phyloP scores from a whole-genome alignment of 2,797 vertebrate genomes.

The Pseudomugil gertrudae region DNA sequence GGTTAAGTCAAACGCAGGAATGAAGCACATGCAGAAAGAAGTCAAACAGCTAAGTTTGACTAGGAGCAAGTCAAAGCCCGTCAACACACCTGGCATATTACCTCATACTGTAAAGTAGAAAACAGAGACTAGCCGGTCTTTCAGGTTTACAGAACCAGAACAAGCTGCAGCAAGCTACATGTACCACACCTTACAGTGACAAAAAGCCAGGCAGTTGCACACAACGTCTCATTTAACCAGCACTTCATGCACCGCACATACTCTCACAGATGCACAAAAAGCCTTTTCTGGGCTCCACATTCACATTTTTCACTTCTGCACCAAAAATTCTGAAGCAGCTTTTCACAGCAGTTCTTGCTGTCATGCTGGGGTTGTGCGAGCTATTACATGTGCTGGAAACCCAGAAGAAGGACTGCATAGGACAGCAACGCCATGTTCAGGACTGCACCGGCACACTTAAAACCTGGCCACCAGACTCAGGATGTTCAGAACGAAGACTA shows the following conservation, averaged over 20 bases:
- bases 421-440: too few species aligned
- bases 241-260: neutral
- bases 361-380: too few species aligned
- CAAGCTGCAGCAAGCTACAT: neutral
- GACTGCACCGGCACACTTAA: too few species aligned
- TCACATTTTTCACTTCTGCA: too few species aligned
- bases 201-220: neutral
- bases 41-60: neutral
- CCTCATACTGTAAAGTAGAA: conserved; percentile 32
- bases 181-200: conserved; percentile 28
- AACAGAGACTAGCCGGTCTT: conserved; percentile 48
- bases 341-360: too few species aligned
- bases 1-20: neutral
- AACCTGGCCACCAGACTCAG: too few species aligned
- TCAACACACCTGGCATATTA: conserved; percentile 33
- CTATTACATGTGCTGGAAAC: too few species aligned
- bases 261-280: too few species aligned
- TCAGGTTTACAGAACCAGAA: conserved; percentile 48
- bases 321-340: too few species aligned
- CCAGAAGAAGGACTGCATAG: too few species aligned
- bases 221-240: neutral
- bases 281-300: neutral
- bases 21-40: neutral
- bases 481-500: too few species aligned
- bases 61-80: neutral